Percentiles rank a stretch among this genome's conserved stretches.
phyloP scores from a whole-genome alignment of 2,797 vertebrate species.

The Halcyon smyrnensis region DNA sequence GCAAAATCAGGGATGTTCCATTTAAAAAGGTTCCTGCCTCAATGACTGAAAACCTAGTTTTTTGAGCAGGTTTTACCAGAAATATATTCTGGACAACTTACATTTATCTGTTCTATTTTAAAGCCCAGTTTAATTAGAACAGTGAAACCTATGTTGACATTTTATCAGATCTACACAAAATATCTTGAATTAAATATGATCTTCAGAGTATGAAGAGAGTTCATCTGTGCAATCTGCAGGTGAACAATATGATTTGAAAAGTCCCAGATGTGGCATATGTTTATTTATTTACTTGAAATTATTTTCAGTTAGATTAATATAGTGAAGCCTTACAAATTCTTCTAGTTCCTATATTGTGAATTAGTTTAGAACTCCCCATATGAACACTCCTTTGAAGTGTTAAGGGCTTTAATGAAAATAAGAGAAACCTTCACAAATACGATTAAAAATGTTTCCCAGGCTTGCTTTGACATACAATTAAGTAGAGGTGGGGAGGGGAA shows the following conservation, averaged over 20 bases:
- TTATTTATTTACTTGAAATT: constrained; percentile 22
- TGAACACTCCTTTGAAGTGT: neutral
- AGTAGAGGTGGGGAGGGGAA: rapidly evolving
- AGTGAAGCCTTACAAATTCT: neutral
- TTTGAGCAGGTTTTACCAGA: neutral
- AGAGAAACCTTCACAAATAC: neutral
- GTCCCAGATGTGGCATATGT: neutral
- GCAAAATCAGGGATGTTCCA: neutral
- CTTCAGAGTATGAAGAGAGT: neutral
- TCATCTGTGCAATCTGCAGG: neutral
- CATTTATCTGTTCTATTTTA: neutral
- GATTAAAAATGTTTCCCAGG: neutral
- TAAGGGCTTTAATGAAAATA: neutral
- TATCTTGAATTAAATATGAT: constrained; percentile 34
- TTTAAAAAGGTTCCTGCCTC: neutral
- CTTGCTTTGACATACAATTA: neutral
- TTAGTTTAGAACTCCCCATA: neutral
- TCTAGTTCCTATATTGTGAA: neutral
- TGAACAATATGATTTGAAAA: neutral
- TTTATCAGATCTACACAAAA: neutral
- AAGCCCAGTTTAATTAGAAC: neutral
- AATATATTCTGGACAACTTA: neutral
- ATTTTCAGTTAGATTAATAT: neutral
- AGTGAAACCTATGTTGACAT: neutral
- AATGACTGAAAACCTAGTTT: neutral